phyloP scores from a whole-genome alignment of 2,113 vertebrate species.

The Coturnix japonica region DNA sequence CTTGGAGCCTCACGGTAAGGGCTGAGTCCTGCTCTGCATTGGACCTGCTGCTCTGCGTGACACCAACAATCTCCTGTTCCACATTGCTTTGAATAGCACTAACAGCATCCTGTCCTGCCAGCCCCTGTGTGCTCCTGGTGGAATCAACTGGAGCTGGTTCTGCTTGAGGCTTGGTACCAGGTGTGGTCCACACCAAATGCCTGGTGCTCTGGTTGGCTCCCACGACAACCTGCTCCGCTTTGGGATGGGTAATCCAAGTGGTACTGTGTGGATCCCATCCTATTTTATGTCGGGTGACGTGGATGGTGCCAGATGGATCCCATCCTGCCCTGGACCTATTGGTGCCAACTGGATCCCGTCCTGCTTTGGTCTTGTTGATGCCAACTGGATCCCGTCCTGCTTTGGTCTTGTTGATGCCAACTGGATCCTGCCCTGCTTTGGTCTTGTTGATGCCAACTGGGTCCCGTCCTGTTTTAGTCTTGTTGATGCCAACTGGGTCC shows the following conservation, averaged over 20 bases:
- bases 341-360: accelerated
- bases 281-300: not conserved
- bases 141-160: too few relatives aligned
- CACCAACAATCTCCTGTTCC: not conserved
- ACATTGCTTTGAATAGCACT: not conserved
- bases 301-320: not conserved
- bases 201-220: not conserved
- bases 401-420: not conserved
- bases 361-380: not conserved
- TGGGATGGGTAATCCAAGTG: not conserved
- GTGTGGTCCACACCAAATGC: not conserved
- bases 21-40: not conserved
- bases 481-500: not conserved
- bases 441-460: not conserved
- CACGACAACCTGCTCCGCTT: not conserved
- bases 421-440: not conserved
- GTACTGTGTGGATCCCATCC: not conserved
- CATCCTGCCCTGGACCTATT: not conserved
- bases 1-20: not conserved
- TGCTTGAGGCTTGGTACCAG: not conserved
- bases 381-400: not conserved
- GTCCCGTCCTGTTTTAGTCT: not conserved
- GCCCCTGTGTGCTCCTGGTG: not conserved
- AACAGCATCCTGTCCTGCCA: not conserved
- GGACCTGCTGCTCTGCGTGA: not conserved